Base-by-base conservation (phyloP, 2,888 invertebrate species). In the Netelia inedita region DNA sequence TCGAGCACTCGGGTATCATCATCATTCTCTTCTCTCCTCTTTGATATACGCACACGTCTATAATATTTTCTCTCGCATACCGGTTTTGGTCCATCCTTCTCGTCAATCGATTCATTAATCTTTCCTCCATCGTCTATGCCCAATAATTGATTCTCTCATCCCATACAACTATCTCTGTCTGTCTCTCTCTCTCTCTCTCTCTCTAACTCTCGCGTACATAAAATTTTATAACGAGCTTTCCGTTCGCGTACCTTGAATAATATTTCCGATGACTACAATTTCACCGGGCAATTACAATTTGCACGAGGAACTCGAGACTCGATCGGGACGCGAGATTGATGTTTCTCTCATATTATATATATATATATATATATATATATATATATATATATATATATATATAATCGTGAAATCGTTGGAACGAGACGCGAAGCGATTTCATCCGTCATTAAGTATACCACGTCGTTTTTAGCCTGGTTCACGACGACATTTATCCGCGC, bases 91-190 rank as follows among this genome's bases (percentile, higher is more conserved):
- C 57, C 28, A 21, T 41, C 41, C 2, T 21, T 50, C 28, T 63
- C 68, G 16, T 73, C 72, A 53, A 80, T 76, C 72, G 80, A 68
- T 72, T 80, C n/a, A 73, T 76, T 55, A 72, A 80, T 83, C 72
- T 53, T 28, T 21, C 21, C 14, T 16, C 63, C 16, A 55, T 65
- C 35, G 79, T 83, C 75, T 55, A 81, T 73, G 78, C 63, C 46
- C 41, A 73, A 81, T 59, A 21, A 79, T 61, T 71, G 69, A 79
- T 53, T 83, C 69, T 73, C 57, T 19, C 16, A 35, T 35, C 35
- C 6, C 35, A 6, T 35, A 35, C 35, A 53, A 61, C 10, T 68
- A 41, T 11, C 55, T n/a, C n/a, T n/a, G n/a, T n/a, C n/a, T n/a
- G n/a, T n/a, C n/a, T n/a, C 61, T 53, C 53, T 68, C 41, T 19